A percentile compares a stretch with the other conserved stretches of the same genome.
Conservation (phyloP, 2,113 vertebrate genomes). For the Lepus europaeus region DNA sequence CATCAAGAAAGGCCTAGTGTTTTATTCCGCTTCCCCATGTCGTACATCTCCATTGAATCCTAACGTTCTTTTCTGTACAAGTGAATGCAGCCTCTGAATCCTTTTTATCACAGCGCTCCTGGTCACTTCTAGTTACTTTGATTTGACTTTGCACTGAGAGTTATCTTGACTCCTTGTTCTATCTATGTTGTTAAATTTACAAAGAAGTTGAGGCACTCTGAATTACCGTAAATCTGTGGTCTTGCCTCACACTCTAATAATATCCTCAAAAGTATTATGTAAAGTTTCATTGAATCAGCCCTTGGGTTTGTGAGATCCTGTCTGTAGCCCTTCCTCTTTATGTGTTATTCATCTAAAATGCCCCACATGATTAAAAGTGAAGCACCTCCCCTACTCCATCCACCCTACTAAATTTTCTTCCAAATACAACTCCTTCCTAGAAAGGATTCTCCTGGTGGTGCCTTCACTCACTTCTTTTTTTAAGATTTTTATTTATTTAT, state of each 20-base stretch:
- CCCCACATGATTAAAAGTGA: not conserved
- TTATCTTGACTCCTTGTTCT: not conserved
- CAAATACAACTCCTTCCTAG: not conserved
- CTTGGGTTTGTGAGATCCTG: not conserved
- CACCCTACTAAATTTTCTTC: not conserved
- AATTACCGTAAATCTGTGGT: not conserved
- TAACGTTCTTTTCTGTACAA: not conserved
- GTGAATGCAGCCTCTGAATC: not conserved
- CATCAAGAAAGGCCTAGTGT: not conserved
- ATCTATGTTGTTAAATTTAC: not conserved
- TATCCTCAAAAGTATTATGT: not conserved
- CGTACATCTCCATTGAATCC: not conserved
- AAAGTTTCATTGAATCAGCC: not conserved
- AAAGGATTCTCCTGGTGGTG: not conserved
- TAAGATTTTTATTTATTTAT: no score
- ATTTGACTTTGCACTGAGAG: not conserved
- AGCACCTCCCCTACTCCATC: not conserved
- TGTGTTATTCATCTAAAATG: not conserved
- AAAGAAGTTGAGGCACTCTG: not conserved
- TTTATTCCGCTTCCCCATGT: not conserved
- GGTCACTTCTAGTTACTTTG: not conserved
- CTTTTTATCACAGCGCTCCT: not conserved
- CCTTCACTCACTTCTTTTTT: no score
- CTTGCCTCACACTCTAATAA: not conserved
- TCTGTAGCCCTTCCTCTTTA: not conserved